Evolutionary conservation across 2,888 invertebrate genomes (phyloP).

Genomic region (Sinohyriopsis cumingii): DNA sequence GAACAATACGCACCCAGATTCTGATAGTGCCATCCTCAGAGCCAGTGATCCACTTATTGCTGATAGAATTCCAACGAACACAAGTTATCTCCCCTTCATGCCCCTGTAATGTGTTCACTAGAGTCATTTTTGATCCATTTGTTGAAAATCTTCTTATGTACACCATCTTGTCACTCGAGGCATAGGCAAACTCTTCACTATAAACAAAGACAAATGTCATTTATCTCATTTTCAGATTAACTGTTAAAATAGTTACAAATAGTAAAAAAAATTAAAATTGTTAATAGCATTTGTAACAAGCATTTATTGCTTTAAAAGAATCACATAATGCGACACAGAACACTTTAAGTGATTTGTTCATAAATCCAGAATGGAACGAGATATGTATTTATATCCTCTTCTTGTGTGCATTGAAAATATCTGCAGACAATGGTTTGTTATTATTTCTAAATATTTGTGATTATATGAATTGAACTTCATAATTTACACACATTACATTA

Average conservation of each 20-base stretch:
- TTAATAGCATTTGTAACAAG: too few species aligned
- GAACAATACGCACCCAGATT: constrained; percentile 63
- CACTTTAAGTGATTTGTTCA: neutral
- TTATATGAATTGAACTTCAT: too few species aligned
- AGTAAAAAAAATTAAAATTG: too few species aligned
- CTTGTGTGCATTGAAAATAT: too few species aligned
- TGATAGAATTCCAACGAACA: constrained; percentile 64
- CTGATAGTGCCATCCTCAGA: constrained; percentile 70
- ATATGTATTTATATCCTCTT: too few species aligned
- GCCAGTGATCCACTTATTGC: constrained; percentile 69
- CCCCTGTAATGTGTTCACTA: constrained; percentile 69
- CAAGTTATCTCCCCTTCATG: constrained; percentile 69
- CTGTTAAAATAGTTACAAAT: constrained; percentile 2
- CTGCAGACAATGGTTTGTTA: too few species aligned
- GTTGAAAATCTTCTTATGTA: constrained; percentile 69
- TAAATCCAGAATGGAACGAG: too few species aligned
- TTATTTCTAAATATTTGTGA: too few species aligned
- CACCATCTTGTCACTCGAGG: constrained; percentile 70
- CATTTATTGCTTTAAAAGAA: too few species aligned
- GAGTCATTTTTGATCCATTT: constrained; percentile 64
- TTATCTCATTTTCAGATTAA: neutral
- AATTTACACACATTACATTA: too few species aligned
- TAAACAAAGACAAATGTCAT: constrained; percentile 4
- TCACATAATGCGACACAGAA: neutral
- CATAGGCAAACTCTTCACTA: constrained; percentile 70